Base-by-base conservation (phyloP, 2,888 invertebrate genomes). In the Pammene aurita region DNA sequence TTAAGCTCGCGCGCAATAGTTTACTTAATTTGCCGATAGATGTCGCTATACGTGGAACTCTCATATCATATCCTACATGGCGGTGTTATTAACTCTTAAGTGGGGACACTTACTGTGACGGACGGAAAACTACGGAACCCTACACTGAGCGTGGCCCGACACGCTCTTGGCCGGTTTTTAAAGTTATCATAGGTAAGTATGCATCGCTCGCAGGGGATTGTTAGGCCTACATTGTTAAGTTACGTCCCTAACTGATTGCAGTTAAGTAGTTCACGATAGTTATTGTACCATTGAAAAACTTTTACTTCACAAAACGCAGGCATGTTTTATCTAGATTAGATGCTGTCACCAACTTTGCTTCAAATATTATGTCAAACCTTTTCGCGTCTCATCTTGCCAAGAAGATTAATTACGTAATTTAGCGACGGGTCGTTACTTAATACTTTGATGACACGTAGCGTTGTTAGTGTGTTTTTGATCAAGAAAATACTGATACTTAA, bases 351-450 rank as follows among this genome's bases (percentile, higher is more conserved):
- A 48, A 38, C 34, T n/a, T n/a, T 42, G 48, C 14, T 50, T 57
- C 41, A 41, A 18, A 26, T 18, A 38, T 66, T 57, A 50, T 57
- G 57, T 13, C 57, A 50, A 66, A 26, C 48, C 50, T 57, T 63
- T 57, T 50, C 38, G 46, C 41, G 34, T 48, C 38, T 26, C n/a
- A 26, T 18, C 35, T 44, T 16, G 26, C 5, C 18, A 14, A 7
- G 5, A 50, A 5, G 11, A 50, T 50, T 48, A 38, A 64, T 64
- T 57, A 41, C 48, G 44, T 66, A 57, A 66, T 46, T 41, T 44
- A n/a, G 46, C 14, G 34, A 14, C 46, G 41, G 16, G 35, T 35
- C 61, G 38, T 61, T 62, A 62, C 41, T n/a, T 52, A 52, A 35
- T 26, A 58, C n/a, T 52, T 10, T 6, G 41, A 56, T 48, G 48